Percentiles rank a stretch among this genome's conserved stretches.
These are phyloP conservation scores for Cephalopterus ornatus DNA, from an alignment of 2,113 vertebrate genomes.

Conservation along the genomic window DNA sequence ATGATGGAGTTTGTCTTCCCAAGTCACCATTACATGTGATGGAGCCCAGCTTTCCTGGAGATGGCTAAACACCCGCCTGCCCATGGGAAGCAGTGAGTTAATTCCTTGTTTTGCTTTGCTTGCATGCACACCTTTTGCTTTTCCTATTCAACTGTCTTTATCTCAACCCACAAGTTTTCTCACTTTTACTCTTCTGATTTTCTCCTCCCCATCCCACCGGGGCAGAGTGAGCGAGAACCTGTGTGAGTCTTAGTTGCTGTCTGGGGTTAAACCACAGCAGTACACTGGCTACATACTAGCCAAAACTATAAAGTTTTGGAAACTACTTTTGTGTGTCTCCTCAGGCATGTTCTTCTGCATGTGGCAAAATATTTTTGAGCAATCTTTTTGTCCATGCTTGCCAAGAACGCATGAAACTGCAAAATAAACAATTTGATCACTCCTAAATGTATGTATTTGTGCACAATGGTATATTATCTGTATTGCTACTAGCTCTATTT, in stretches of 20 bases:
- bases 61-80: background rate
- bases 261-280: background rate
- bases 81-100: background rate
- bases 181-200: background rate
- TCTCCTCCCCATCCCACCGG: background rate
- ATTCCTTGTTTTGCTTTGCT: background rate
- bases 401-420: background rate
- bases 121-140: background rate
- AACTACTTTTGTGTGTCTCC: background rate
- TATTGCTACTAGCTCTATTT: background rate
- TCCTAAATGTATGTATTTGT: background rate
- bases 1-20: background rate
- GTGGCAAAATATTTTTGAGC: background rate
- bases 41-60: background rate
- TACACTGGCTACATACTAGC: background rate
- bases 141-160: background rate
- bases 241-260: background rate
- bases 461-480: background rate
- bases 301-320: background rate
- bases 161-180: background rate
- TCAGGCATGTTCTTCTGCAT: background rate
- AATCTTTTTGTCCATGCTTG: background rate
- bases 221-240: background rate
- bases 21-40: background rate
- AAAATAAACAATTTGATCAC: background rate